Evolutionary conservation across 2,113 vertebrate genomes (phyloP).

Genomic region (Eurystomus gularis): DNA sequence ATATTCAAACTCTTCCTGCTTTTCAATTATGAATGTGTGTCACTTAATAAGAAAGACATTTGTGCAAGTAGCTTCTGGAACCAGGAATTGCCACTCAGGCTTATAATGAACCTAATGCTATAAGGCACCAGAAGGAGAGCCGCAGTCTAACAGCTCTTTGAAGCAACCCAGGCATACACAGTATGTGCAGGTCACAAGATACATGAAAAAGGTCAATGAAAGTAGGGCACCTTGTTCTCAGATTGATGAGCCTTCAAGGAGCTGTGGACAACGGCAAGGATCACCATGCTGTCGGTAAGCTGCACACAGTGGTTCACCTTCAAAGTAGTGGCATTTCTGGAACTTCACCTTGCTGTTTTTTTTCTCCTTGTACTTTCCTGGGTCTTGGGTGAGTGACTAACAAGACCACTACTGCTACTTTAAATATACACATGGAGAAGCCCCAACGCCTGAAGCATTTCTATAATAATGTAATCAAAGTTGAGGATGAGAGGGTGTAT

Average conservation of each 20-base stretch:
- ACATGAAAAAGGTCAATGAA: background rate
- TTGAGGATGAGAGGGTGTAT: accelerated
- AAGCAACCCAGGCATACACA: background rate
- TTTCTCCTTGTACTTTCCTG: background rate
- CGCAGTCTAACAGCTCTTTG: background rate
- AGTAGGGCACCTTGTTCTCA: conserved; percentile 7
- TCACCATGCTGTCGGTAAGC: background rate
- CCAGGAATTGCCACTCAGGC: background rate
- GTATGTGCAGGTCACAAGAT: background rate
- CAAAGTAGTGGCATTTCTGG: background rate
- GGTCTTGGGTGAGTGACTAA: background rate
- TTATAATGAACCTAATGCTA: conserved; percentile 8
- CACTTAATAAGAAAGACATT: conserved; percentile 18
- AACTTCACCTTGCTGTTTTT: background rate
- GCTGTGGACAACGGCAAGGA: background rate
- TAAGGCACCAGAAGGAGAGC: conserved; percentile 17
- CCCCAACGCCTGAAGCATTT: background rate
- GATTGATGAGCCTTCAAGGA: conserved; percentile 39
- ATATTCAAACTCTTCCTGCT: conserved; percentile 25
- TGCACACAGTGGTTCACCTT: background rate
- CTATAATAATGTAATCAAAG: background rate
- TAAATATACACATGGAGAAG: background rate
- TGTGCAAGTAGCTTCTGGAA: background rate
- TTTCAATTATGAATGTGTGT: conserved; percentile 33
- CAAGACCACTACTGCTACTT: background rate